Evolutionary conservation across 2,797 vertebrate genomes (phyloP).

Genomic region (Kryptopterus vitreolus): DNA sequence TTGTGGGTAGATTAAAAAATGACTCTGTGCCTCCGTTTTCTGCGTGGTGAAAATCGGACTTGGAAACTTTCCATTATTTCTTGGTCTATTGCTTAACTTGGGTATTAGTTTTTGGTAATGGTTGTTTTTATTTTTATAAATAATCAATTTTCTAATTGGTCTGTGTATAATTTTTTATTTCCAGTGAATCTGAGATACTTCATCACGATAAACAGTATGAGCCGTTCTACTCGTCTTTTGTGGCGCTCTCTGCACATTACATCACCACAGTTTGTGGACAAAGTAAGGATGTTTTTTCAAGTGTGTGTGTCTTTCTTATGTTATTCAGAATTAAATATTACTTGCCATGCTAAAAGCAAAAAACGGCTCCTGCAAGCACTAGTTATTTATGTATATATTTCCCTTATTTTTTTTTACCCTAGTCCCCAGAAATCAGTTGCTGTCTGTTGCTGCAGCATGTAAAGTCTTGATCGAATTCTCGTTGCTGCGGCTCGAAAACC

Average conservation of each 20-base stretch:
- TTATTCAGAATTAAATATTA: neutral
- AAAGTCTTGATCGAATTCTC: constrained; percentile 98
- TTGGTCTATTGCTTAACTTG: neutral
- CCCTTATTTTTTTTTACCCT: constrained; percentile 40
- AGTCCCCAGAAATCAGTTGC: constrained; percentile 96
- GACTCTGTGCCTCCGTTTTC: neutral
- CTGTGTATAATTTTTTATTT: constrained; percentile 46
- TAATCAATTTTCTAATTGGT: constrained; percentile 25
- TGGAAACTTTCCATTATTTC: neutral
- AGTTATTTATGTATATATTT: neutral
- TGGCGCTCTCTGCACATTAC: constrained; percentile 98
- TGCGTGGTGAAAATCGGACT: neutral
- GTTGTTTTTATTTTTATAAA: constrained; percentile 30
- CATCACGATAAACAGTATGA: constrained; percentile 99
- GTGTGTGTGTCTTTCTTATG: neutral
- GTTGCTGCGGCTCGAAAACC: constrained; percentile 92
- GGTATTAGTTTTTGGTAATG: neutral
- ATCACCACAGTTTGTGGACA: constrained; percentile 97
- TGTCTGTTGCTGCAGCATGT: constrained; percentile 94
- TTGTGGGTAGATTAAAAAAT: neutral
- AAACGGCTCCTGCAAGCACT: neutral
- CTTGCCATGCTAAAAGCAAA: neutral
- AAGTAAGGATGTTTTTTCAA: constrained; percentile 78
- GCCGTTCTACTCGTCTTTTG: constrained; percentile 98
- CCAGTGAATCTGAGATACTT: constrained; percentile 95